phyloP scores from a whole-genome alignment of 2,113 vertebrate genomes.

The Thunnus maccoyii region DNA sequence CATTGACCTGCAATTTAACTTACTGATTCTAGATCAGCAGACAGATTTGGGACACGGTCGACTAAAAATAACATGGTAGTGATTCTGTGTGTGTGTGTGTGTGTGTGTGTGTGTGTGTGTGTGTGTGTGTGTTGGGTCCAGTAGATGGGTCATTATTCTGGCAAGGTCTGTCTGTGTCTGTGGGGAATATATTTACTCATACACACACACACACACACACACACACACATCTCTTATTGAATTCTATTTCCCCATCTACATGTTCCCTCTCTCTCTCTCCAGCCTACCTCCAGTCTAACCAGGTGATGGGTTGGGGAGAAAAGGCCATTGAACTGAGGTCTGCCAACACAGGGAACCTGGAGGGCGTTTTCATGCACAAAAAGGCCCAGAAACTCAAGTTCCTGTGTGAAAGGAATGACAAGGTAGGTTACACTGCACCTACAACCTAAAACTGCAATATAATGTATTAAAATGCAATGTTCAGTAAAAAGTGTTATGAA shows the following conservation, averaged over 20 bases:
- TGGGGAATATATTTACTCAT: conserved; percentile 37
- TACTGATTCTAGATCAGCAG: conserved; percentile 35
- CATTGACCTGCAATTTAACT: not conserved
- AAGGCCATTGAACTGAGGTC: conserved; percentile 95
- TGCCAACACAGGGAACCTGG: conserved; percentile 90
- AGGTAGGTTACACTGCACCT: conserved; percentile 82
- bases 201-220: not conserved
- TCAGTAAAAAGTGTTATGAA: too few relatives aligned
- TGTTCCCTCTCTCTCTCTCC: conserved; percentile 4
- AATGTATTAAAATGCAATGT: too few relatives aligned
- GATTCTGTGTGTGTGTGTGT: conserved; percentile 20
- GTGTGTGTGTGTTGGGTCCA: conserved; percentile 37
- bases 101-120: conserved; percentile 13
- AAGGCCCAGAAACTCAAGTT: conserved; percentile 97
- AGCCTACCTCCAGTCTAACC: conserved; percentile 96
- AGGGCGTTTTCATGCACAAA: conserved; percentile 97
- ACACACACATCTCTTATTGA: too few relatives aligned
- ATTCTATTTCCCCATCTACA: not conserved
- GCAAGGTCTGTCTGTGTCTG: conserved; percentile 47
- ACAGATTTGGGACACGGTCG: conserved; percentile 51
- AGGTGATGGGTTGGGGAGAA: conserved; percentile 97
- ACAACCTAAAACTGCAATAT: not conserved
- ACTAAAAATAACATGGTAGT: conserved; percentile 47
- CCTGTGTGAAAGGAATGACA: conserved; percentile 96
- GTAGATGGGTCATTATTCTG: conserved; percentile 67